Percentiles rank a stretch among this genome's conserved stretches.
phyloP scores from a whole-genome alignment of 2,797 vertebrate genomes.

The Siniperca obscura region DNA sequence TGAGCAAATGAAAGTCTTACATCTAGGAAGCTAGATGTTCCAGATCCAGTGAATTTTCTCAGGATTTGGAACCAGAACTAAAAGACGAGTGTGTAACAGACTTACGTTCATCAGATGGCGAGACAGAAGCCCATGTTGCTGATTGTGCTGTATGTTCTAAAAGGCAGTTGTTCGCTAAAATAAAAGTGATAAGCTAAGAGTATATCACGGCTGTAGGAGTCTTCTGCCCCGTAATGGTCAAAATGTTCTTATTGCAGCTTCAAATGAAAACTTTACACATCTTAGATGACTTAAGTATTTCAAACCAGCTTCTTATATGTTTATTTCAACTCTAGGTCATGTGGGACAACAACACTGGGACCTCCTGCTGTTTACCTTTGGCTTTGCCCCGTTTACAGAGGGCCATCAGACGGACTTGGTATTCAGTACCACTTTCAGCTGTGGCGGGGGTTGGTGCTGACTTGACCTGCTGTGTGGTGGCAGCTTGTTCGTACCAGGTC shows the following conservation, averaged over 20 bases:
- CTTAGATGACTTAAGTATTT: background rate
- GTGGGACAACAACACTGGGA: background rate
- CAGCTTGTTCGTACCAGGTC: conserved; percentile 79
- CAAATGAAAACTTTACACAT: background rate
- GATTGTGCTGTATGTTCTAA: background rate
- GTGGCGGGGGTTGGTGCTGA: background rate
- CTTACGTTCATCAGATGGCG: background rate
- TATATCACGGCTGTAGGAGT: too few relatives aligned
- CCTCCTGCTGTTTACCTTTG: conserved; percentile 82
- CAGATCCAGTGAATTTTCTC: background rate
- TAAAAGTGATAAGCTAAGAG: background rate
- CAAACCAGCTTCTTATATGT: background rate
- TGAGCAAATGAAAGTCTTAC: background rate
- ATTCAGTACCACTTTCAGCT: background rate
- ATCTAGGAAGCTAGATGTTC: background rate
- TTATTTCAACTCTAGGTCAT: conserved; percentile 4
- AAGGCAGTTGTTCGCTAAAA: background rate
- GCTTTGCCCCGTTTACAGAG: conserved; percentile 81
- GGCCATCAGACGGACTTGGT: conserved; percentile 63
- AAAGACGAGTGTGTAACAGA: background rate
- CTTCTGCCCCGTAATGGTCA: background rate
- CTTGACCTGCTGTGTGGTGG: conserved; percentile 9
- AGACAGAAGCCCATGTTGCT: background rate
- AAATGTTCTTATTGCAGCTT: background rate
- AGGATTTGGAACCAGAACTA: background rate